Evolutionary conservation across 1,140 invertebrate genomes (phyloP), one percentile per base, ranked within the genome.

Genomic region (Calephelis virginiensis): DNA sequence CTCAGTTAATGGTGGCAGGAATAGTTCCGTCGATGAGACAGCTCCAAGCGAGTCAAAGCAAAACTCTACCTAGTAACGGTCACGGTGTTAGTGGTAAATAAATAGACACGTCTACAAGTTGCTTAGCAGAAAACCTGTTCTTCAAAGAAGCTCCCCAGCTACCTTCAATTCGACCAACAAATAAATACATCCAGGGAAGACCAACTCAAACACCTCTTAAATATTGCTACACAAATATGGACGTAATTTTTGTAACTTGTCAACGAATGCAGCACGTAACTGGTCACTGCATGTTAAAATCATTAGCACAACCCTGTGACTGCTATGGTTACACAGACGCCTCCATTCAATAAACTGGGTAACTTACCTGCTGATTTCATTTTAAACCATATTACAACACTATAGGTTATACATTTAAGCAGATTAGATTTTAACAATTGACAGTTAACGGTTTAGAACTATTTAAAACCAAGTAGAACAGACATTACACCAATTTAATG

Each of bases 241-340:
- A 14, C 5, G 53, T 14, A 17, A 28, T 62, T 13, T 37, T 17
- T 28, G 12, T 37, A 14, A 63, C 40, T 48, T 56, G 63, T 66
- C 68, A 69, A 61, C 63, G 63, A 56, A 56, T 56, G 56, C 56
- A 59, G 56, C 56, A 59, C 56, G 56, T 59, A 59, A 59, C 60
- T 66, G 53, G 71, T 69, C 73, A 72, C 67, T 72, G 71, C 73
- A 77, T 81, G 79, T 74, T 69, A 66, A 61, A 69, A 67, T 67
- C 73, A 79, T 83, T 83, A 84, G 78, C 80, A 68, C 45, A 63
- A 59, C 66, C 50, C 14, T 73, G 76, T 64, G 73, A 80, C 63
- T 74, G 61, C 50, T 28, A 28, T 59, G 56, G 56, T 59, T 38
- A 59, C 72, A 80, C 71, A 72, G 48, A 64, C 65, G 61, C 68